These are phyloP conservation scores for Drosophila fulvimacula DNA, from an alignment of 2,888 invertebrate species.

Conservation along the genomic window DNA sequence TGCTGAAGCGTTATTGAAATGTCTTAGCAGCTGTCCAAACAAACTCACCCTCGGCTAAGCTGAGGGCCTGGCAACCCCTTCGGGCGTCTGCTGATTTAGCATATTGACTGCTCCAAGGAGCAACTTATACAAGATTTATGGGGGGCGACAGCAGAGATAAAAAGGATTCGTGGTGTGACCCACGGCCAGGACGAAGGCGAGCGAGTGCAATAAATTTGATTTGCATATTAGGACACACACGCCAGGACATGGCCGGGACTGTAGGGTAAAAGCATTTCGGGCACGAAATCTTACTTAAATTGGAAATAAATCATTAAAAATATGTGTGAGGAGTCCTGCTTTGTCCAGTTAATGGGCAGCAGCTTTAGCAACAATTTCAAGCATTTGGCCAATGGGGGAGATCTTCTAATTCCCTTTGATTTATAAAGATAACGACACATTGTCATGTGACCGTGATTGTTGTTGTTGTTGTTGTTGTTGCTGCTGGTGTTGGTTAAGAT, in stretches of 20 bases:
- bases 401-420: slow-evolving; percentile 80
- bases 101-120: slow-evolving; percentile 79
- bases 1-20: slow-evolving; percentile 71
- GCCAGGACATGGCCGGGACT: slow-evolving; percentile 19
- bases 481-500: slow-evolving; percentile 4
- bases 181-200: slow-evolving; percentile 21
- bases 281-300: slow-evolving; percentile 76
- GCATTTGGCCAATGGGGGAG: slow-evolving; percentile 44
- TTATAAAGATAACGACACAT: slow-evolving; percentile 77
- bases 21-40: slow-evolving; percentile 79
- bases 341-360: slow-evolving; percentile 50
- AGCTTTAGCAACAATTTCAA: slow-evolving; percentile 52
- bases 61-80: slow-evolving; percentile 4
- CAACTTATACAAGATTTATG: slow-evolving; percentile 83
- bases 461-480: slow-evolving; percentile 4
- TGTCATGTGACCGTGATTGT: slow-evolving; percentile 59
- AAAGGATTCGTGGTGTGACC: slow-evolving; percentile 71
- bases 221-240: slow-evolving; percentile 69
- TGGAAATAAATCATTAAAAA: slow-evolving; percentile 83
- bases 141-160: slow-evolving; percentile 74
- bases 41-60: slow-evolving; percentile 20
- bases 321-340: slow-evolving; percentile 47
- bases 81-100: slow-evolving; percentile 74
- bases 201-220: slow-evolving; percentile 79
- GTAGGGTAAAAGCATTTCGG: slow-evolving; percentile 65